Conservation (phyloP, 2,797 vertebrate species). For the Nasua narica region DNA sequence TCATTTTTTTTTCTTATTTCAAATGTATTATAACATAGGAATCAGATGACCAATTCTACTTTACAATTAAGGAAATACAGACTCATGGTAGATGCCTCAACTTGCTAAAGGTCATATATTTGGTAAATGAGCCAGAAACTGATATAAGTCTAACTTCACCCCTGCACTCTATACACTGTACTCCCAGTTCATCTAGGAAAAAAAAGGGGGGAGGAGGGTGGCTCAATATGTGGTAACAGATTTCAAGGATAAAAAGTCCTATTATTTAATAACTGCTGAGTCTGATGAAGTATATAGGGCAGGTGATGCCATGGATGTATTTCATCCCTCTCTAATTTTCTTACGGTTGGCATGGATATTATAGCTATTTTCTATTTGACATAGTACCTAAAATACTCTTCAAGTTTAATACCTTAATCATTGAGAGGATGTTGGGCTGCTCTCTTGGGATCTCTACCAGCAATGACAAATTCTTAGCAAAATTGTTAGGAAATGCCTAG, state of each 20-base stretch:
- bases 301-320: neutral
- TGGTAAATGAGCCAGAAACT: neutral
- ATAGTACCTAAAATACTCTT: neutral
- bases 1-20: neutral
- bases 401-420: neutral
- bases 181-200: neutral
- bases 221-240: neutral
- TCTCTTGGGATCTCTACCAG: neutral
- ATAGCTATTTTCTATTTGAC: neutral
- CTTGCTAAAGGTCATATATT: neutral
- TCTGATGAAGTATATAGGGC: rapidly evolving
- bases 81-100: neutral
- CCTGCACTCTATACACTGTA: neutral
- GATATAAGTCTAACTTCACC: neutral
- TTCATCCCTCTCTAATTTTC: neutral
- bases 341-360: neutral
- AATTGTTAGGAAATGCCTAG: neutral
- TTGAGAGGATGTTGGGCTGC: neutral
- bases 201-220: neutral
- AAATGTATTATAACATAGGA: neutral
- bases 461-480: neutral
- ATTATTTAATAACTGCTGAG: neutral
- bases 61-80: neutral
- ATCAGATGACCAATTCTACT: neutral
- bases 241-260: neutral